These are phyloP conservation scores for Aphis gossypii DNA, from an alignment of 1,140 invertebrate genomes.

Conservation along the genomic window DNA sequence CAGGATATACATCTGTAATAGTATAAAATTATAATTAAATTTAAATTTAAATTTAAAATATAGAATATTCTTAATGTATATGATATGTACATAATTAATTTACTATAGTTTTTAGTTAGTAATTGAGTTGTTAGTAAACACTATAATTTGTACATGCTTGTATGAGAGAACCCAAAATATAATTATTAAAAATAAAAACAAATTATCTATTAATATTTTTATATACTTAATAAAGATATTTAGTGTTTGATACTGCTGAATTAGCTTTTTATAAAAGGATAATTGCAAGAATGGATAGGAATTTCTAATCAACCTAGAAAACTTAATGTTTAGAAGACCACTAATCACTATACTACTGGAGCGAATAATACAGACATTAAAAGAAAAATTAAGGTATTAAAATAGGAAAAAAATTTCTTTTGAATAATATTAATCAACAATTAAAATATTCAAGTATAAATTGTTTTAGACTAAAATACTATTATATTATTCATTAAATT, in stretches of 20 bases:
- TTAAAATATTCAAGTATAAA: no score
- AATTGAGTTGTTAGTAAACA: neutral
- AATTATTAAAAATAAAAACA: neutral
- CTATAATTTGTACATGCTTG: neutral
- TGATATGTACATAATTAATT: neutral
- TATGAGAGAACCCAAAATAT: neutral
- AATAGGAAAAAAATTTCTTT: no score
- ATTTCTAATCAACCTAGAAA: neutral
- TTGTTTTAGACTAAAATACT: no score
- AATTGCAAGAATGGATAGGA: neutral
- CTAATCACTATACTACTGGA: neutral
- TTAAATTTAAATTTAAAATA: neutral
- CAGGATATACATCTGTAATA: neutral
- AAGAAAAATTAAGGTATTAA: no score
- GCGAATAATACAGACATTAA: neutral
- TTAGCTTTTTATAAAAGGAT: neutral
- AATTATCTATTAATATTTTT: no score
- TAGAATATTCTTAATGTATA: neutral
- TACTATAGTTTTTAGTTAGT: no score
- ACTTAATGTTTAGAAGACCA: neutral
- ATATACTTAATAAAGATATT: neutral
- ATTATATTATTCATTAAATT: no score
- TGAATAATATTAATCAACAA: no score
- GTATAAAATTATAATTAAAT: neutral
- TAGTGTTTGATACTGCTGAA: neutral